Base-by-base conservation (phyloP, 2,797 vertebrate species). In the Periparus ater region DNA sequence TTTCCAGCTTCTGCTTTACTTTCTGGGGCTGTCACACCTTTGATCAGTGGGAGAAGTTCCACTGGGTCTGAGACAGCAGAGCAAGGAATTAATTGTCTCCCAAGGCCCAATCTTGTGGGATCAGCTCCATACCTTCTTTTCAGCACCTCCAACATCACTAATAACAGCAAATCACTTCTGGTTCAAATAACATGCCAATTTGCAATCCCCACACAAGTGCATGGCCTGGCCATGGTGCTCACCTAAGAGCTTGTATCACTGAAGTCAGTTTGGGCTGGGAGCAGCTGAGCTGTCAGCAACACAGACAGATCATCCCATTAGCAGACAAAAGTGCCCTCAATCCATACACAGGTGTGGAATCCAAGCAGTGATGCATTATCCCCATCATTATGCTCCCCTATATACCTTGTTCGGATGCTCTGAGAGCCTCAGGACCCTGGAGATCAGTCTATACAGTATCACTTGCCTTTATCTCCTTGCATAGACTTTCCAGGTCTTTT, bases 191-290 rank as follows among this genome's bases (percentile, higher is more conserved):
- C 12, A 17, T 62, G 30, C 51, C 38, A 20, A 3, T 44, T 42
- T 44, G 44, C 7, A 6, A 26, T 54, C 65, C 27, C 36, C 17
- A 11, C 21, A 32, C 13, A 30, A 18, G 7, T 34, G 20, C 29
- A 6, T 29, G 29, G 23, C 11, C 8, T 1, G 3, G 62, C 23
- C 18, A 25, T 1, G 0, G 18, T 45, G 27, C 9, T 72, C 40
- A n/a, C 29, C 4, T n/a, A 36, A 23, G 30, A 77, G 36, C 27
- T 32, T 6, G 8, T 40, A 22, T 82, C 36, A 54, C 48, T n/a
- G 7, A 91, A 61, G 10, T 44, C 22, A 42, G 68, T 21, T n/a
- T 14, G 21, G 20, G 7, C 12, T 18, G 23, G 30, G 40, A 29
- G 19, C 58, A 90, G 66, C 57, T 67, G 60, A 44, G 51, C 44